Evolutionary conservation across 2,113 vertebrate genomes (phyloP), one percentile per base, ranked within the genome.

Genomic region (Galbula dea): DNA sequence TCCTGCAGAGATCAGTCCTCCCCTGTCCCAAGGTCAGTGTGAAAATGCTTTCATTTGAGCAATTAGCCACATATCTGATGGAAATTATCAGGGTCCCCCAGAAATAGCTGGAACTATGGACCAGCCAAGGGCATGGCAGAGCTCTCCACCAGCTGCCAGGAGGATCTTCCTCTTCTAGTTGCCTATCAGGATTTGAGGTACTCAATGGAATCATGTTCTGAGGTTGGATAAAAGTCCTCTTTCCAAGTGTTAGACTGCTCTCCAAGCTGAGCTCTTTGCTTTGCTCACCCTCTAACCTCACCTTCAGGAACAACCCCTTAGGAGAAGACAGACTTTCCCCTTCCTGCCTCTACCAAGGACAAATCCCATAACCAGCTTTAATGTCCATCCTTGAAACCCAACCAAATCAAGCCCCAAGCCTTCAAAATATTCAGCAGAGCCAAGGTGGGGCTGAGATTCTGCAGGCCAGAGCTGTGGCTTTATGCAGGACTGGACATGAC

Each of bases 401-500:
- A 66, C 24, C 12, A 51, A 11, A 41, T 78, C 58, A 51, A 80
- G 46, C 36, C 55, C 81, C 39, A 82, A 77, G 37, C 78, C 86
- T 87, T 77, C 68, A 67, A 77, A 88, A 88, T 45, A 94, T 91
- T 94, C 93, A 45, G 85, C 95, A 90, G 95, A 96, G 89, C 34
- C 72, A 58, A 77, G 57, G 48, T 10, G 48, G 88, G 87, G 91
- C 15, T 4, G 91, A 86, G 89, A 83, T 67, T 83, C 59, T 74
- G 43, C 95, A 96, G 93, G 94, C 27, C 63, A 63, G 4, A 77
- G 83, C 93, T 96, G 95, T 86, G 89, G 75, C 88, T 94, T 94
- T 91, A 94, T 96, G 96, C 96, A 96, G 93, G 93, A 89, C 66
- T 95, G 89, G 52, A 71, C 68, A 94, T 67, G 96, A 96, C 96